phyloP scores from a whole-genome alignment of 2,113 vertebrate species.

The Eupsittula cactorum region DNA sequence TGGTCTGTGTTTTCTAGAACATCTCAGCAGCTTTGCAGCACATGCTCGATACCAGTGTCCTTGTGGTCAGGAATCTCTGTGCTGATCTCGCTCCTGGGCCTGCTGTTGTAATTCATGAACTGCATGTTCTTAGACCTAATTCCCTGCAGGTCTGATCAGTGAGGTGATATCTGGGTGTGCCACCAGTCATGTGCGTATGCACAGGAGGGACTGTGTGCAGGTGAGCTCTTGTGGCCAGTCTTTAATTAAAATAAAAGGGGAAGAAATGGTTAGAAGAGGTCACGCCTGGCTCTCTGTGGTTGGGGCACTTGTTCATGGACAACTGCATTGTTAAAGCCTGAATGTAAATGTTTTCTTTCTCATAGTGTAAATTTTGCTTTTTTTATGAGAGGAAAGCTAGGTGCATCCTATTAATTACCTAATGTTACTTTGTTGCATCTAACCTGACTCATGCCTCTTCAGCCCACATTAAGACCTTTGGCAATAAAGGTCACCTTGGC shows the following conservation, averaged over 20 bases:
- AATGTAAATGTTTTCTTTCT: not conserved
- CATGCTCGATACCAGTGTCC: rapidly evolving
- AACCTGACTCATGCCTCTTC: not conserved
- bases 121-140: not conserved
- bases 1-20: not conserved
- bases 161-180: conserved; percentile 26
- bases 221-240: not conserved
- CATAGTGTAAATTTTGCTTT: not conserved
- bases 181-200: not conserved
- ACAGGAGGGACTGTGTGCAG: not conserved
- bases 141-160: not conserved
- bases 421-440: not conserved
- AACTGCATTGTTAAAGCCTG: not conserved
- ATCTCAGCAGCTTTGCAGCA: not conserved
- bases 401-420: not conserved
- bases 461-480: not conserved
- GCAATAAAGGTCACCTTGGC: not conserved
- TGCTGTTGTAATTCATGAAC: not conserved
- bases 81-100: not conserved
- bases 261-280: not conserved
- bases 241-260: not conserved
- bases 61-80: not conserved
- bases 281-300: rapidly evolving
- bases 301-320: not conserved
- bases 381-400: not conserved